Conservation (phyloP, 2,888 invertebrate genomes). For the Sphaeridia pumilis region DNA sequence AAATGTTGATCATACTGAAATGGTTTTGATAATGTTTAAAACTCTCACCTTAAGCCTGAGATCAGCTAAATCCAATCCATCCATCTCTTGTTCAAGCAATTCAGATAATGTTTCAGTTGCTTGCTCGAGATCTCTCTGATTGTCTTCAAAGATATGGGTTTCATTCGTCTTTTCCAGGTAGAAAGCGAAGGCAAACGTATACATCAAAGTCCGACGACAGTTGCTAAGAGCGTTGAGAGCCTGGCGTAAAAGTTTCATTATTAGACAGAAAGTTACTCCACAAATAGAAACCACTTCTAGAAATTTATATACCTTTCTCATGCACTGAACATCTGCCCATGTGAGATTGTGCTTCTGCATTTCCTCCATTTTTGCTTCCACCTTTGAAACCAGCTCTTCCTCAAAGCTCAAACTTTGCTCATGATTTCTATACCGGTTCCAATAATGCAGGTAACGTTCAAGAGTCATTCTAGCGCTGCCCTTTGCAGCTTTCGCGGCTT, state of each 20-base stretch:
- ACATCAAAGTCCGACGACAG: conserved; percentile 49
- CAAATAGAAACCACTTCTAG: no score
- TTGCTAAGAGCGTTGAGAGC: conserved; percentile 46
- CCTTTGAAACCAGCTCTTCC: conserved; percentile 50
- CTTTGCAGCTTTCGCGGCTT: background rate
- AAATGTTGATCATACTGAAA: background rate
- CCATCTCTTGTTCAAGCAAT: conserved; percentile 48
- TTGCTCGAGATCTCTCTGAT: conserved; percentile 48
- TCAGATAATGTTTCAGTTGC: conserved; percentile 49
- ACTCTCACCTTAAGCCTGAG: background rate
- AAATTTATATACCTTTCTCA: conserved; percentile 41
- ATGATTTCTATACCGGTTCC: conserved; percentile 40
- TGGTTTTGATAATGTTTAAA: no score
- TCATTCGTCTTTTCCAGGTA: conserved; percentile 46
- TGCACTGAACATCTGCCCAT: conserved; percentile 52
- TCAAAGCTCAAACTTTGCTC: conserved; percentile 31
- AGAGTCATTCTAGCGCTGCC: conserved; percentile 42
- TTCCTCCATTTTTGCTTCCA: conserved; percentile 48
- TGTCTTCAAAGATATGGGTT: conserved; percentile 49
- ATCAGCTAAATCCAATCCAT: conserved; percentile 39
- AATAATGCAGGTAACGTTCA: conserved; percentile 48
- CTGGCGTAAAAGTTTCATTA: conserved; percentile 14
- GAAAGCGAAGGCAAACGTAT: conserved; percentile 51
- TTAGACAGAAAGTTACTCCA: no score
- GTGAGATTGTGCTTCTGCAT: conserved; percentile 50